Base-by-base conservation (phyloP, 2,888 invertebrate genomes). In the Ichneumon xanthorius region DNA sequence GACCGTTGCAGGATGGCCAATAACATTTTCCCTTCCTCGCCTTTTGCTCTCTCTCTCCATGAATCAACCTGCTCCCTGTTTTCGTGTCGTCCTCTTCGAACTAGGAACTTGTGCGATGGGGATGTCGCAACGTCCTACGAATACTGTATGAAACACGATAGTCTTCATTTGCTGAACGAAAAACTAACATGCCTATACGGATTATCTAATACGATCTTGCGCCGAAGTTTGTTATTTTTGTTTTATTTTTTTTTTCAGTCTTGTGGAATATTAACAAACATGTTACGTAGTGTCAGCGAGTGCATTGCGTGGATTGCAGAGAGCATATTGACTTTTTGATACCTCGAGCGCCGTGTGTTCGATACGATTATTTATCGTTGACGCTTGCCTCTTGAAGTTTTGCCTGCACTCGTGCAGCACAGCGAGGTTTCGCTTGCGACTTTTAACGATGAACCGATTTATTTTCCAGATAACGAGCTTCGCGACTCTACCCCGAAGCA, bases 401-500 rank as follows among this genome's bases (percentile, higher is more conserved):
- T 82, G 70, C 82, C 55, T 82, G 65, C 45, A n/a, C 53, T 45
- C 61, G 19, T 55, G 53, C 16, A 30, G 19, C 53, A 19, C n/a
- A 19, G 14, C 26, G 0, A 70, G 26, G 1, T 55, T 55, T 37
- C 4, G 58, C 45, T 5, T 65, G 11, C 22, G n/a, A 50, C 40
- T 6, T 26, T 22, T 82, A 22, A 82, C 63, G 30, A n/a, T 19
- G 68, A 48, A 50, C 9, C 50, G 84, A 72, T 94, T 92, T 92
- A 92, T 91, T 89, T 88, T 95, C 96, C 95, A 96, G 96, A 96
- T 96, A 93, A 94, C 96, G 92, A 96, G 95, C 92, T 96, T 95
- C 94, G 96, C 96, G 92, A 97, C 97, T 89, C 95, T 97, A 89
- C 97, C 97, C 89, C 96, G 97, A 93, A 96, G 95, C 95, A 96